Conservation (phyloP, 2,888 invertebrate species). For the Nemotelus pantherinus region DNA sequence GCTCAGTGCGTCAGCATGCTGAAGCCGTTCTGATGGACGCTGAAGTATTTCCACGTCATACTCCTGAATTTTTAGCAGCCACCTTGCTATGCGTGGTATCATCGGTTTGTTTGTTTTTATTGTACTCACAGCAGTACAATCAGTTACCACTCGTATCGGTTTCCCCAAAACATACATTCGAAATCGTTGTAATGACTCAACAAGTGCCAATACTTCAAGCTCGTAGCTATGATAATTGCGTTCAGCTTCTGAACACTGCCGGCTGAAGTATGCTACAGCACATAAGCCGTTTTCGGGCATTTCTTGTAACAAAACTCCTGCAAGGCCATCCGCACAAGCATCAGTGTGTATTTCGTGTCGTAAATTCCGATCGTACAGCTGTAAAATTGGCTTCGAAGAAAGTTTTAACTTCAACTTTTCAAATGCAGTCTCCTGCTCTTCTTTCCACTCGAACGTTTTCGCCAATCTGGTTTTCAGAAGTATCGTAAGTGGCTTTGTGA, state of each 20-base stretch:
- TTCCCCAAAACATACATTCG: slow-evolving; percentile 26
- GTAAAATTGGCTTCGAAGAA: slow-evolving; percentile 43
- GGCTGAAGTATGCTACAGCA: slow-evolving; percentile 51
- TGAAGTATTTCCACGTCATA: slow-evolving; percentile 23
- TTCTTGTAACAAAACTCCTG: slow-evolving; percentile 50
- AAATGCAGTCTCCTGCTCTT: slow-evolving; percentile 44
- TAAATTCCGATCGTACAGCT: slow-evolving; percentile 41
- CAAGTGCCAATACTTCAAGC: slow-evolving; percentile 49
- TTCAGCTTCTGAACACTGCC: slow-evolving; percentile 49
- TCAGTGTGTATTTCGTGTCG: slow-evolving; percentile 52
- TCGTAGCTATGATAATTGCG: slow-evolving; percentile 50
- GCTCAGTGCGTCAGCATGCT: slow-evolving; percentile 49
- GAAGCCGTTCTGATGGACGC: slow-evolving; percentile 46
- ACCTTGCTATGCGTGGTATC: slow-evolving; percentile 23
- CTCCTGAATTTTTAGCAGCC: slow-evolving; percentile 18
- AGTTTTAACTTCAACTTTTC: slow-evolving; percentile 36
- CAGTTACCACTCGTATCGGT: slow-evolving; percentile 12
- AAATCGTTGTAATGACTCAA: slow-evolving; percentile 44
- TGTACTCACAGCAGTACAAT: slow-evolving; percentile 9
- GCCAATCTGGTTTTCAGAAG: slow-evolving; percentile 39
- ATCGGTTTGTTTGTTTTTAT: background rate
- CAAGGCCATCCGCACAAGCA: slow-evolving; percentile 50
- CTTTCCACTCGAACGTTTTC: slow-evolving; percentile 43
- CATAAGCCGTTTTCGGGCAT: slow-evolving; percentile 45
- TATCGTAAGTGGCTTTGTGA: slow-evolving; percentile 43